phyloP scores from a whole-genome alignment of 2,888 invertebrate species.

The Patella depressa region DNA sequence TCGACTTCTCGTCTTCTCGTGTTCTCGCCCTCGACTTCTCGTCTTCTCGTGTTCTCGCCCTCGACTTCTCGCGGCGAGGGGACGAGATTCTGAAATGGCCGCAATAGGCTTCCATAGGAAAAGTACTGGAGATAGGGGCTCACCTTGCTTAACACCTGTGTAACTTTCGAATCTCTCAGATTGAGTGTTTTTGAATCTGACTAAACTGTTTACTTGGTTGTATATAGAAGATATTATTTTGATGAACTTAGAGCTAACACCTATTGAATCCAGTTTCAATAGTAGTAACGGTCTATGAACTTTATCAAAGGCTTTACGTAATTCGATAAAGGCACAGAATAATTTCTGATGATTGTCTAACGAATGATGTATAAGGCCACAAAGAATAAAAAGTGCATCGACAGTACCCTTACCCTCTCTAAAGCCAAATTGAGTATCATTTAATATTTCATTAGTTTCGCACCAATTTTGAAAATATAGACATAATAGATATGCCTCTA shows the following conservation, averaged over 20 bases:
- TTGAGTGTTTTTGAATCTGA: not conserved
- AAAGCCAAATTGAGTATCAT: not conserved
- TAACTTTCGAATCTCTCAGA: not conserved
- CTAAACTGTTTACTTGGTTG: not conserved
- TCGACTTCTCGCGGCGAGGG: too few species aligned
- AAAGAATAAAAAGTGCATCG: not conserved
- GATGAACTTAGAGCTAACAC: not conserved
- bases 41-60: too few species aligned
- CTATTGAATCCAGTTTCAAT: not conserved
- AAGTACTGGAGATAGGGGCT: not conserved
- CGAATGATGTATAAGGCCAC: not conserved
- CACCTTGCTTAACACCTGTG: not conserved
- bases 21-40: too few species aligned
- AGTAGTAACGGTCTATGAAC: not conserved
- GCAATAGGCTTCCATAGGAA: too few species aligned
- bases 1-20: too few species aligned
- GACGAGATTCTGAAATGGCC: too few species aligned
- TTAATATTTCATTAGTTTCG: not conserved
- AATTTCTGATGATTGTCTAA: not conserved
- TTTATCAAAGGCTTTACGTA: not conserved
- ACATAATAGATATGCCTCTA: constrained; percentile 7
- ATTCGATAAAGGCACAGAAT: not conserved
- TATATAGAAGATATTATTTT: not conserved
- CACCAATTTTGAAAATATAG: not conserved
- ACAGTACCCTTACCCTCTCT: too few species aligned